A percentile compares a stretch with the other conserved stretches of the same genome.
phyloP scores from a whole-genome alignment of 2,888 invertebrate species.

The Emmelina monodactyla region DNA sequence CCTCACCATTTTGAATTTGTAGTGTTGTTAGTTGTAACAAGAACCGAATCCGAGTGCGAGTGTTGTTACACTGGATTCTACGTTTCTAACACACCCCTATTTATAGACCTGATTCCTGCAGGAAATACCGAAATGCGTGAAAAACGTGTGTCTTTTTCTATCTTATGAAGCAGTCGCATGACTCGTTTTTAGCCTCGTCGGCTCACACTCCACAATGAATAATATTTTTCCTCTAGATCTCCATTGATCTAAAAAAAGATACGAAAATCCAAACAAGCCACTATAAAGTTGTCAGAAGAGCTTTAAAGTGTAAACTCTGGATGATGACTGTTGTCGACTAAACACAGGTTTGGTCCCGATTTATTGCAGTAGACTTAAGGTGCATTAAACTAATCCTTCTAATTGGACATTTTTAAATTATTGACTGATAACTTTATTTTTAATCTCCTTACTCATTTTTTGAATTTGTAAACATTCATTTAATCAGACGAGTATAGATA shows the following conservation, averaged over 20 bases:
- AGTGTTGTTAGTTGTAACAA: constrained; percentile 52
- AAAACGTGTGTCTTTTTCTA: constrained; percentile 44
- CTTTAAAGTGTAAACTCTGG: too few relatives aligned
- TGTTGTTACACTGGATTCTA: constrained; percentile 60
- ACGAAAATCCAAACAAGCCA: neutral
- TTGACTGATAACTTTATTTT: too few relatives aligned
- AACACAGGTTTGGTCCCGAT: too few relatives aligned
- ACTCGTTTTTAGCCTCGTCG: constrained; percentile 14
- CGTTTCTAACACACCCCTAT: constrained; percentile 52
- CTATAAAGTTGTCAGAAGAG: neutral
- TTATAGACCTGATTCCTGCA: constrained; percentile 46
- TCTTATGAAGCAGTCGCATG: constrained; percentile 22
- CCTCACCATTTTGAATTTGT: constrained; percentile 52
- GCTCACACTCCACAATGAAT: constrained; percentile 1
- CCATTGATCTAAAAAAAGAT: constrained; percentile 1
- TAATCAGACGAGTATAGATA: too few relatives aligned
- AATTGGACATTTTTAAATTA: too few relatives aligned
- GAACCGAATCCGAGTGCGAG: constrained; percentile 64
- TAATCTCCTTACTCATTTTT: too few relatives aligned
- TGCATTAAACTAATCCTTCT: too few relatives aligned
- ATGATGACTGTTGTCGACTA: too few relatives aligned
- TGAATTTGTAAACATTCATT: too few relatives aligned
- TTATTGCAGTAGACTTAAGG: too few relatives aligned
- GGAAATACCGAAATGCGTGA: constrained; percentile 47
- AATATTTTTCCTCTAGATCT: neutral